Evolutionary conservation across 1,140 invertebrate species (phyloP).

Genomic region (Cotesia typhae): DNA sequence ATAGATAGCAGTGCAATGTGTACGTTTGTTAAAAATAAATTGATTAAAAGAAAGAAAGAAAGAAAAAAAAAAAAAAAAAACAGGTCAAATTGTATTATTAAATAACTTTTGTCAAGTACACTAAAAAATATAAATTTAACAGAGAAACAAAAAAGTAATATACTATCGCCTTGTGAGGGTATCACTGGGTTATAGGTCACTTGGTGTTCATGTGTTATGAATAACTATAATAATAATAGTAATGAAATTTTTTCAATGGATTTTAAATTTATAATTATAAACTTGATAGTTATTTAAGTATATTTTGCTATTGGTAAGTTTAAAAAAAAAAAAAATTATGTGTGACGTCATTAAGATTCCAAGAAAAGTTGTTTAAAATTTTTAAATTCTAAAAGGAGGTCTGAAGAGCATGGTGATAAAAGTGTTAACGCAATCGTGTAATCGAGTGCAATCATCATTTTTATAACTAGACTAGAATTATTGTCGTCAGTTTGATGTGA

Average conservation of each 20-base stretch:
- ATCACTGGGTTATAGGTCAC: slow-evolving; percentile 55
- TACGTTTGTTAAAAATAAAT: too few species aligned
- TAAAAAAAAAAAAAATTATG: too few species aligned
- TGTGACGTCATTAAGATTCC: neutral
- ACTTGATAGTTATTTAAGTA: neutral
- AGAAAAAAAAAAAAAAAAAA: too few species aligned
- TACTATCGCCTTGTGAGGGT: slow-evolving; percentile 49
- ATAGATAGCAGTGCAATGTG: neutral
- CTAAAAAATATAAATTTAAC: neutral
- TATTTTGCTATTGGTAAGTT: neutral
- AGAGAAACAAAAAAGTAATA: neutral
- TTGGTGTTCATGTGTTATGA: slow-evolving; percentile 45
- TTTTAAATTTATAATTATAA: too few species aligned
- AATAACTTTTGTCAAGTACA: too few species aligned
- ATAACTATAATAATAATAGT: neutral
- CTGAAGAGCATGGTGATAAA: slow-evolving; percentile 29
- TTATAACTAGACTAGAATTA: slow-evolving; percentile 57
- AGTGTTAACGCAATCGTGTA: slow-evolving; percentile 61
- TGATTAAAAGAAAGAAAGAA: too few species aligned
- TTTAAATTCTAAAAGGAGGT: neutral
- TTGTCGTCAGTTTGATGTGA: slow-evolving; percentile 48
- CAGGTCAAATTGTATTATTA: too few species aligned
- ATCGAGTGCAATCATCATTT: slow-evolving; percentile 61
- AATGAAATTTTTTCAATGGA: too few species aligned
- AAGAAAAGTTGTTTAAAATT: neutral